Conservation (phyloP, 2,888 invertebrate genomes). For the Gisinianus flammeolus region DNA sequence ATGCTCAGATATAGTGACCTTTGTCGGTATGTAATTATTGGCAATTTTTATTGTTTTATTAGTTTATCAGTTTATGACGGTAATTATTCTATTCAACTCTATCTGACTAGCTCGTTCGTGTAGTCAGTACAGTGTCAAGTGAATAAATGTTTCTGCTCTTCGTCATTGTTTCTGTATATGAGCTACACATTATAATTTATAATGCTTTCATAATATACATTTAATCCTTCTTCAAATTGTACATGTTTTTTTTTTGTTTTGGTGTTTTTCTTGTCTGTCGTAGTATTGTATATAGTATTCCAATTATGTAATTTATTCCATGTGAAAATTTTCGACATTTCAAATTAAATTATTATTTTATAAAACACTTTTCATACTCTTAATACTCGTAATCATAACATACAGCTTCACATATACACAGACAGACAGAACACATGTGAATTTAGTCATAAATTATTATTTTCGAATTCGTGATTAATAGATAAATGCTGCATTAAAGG, state of each 20-base stretch:
- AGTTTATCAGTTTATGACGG: slow-evolving; percentile 40
- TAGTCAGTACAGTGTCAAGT: slow-evolving; percentile 11
- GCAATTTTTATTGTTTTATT: slow-evolving; percentile 40
- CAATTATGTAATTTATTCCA: slow-evolving; percentile 4
- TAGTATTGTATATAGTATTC: too few species aligned
- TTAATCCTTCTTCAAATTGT: neutral
- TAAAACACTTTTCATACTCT: neutral
- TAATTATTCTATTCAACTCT: slow-evolving; percentile 27
- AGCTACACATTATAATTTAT: too few species aligned
- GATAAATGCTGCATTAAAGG: neutral
- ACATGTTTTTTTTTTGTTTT: too few species aligned
- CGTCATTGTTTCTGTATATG: too few species aligned
- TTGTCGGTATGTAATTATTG: slow-evolving; percentile 38
- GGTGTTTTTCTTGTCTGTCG: too few species aligned
- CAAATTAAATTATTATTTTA: slow-evolving; percentile 12
- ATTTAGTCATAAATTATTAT: neutral
- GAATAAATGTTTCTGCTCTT: slow-evolving; percentile 18
- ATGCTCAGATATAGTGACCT: slow-evolving; percentile 29
- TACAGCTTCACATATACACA: neutral
- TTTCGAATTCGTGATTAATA: neutral
- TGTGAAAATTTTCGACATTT: slow-evolving; percentile 16
- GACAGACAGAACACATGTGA: neutral
- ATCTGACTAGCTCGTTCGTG: neutral
- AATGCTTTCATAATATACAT: too few species aligned
- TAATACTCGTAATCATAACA: neutral